These are phyloP conservation scores for Sympetrum striolatum DNA, from an alignment of 2,888 invertebrate genomes.

Conservation along the genomic window DNA sequence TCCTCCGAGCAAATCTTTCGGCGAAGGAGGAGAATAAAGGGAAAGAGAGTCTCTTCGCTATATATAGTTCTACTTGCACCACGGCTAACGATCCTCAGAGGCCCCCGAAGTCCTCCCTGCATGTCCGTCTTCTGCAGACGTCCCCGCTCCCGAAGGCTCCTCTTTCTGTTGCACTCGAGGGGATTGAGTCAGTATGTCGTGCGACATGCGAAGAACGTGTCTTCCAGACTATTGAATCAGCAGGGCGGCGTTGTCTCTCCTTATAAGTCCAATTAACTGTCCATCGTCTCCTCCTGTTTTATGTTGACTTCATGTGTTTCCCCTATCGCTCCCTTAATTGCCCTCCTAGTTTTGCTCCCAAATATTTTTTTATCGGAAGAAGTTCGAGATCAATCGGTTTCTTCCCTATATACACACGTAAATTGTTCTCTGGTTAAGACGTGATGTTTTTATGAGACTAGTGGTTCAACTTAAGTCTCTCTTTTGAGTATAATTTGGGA, in stretches of 20 bases:
- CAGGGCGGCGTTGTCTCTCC: background rate
- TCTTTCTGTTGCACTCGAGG: background rate
- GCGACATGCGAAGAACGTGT: background rate
- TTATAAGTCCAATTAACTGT: background rate
- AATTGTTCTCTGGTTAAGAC: background rate
- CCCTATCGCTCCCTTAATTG: background rate
- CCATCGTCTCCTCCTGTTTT: background rate
- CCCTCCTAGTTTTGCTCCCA: background rate
- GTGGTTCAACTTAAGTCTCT: background rate
- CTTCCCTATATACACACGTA: background rate
- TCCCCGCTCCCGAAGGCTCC: background rate
- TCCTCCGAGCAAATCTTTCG: background rate
- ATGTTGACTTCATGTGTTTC: background rate
- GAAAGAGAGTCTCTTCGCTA: background rate
- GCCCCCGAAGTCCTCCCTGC: background rate
- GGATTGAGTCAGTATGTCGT: background rate
- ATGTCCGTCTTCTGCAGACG: background rate
- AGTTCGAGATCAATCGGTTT: background rate
- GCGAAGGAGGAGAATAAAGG: background rate
- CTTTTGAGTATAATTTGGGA: no score
- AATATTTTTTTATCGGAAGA: background rate
- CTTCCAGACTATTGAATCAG: background rate
- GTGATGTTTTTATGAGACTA: background rate
- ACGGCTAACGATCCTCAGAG: conserved; percentile 26
- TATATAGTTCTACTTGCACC: conserved; percentile 4